phyloP scores from a whole-genome alignment of 2,113 vertebrate species.

The Aspiorhynchus laticeps region DNA sequence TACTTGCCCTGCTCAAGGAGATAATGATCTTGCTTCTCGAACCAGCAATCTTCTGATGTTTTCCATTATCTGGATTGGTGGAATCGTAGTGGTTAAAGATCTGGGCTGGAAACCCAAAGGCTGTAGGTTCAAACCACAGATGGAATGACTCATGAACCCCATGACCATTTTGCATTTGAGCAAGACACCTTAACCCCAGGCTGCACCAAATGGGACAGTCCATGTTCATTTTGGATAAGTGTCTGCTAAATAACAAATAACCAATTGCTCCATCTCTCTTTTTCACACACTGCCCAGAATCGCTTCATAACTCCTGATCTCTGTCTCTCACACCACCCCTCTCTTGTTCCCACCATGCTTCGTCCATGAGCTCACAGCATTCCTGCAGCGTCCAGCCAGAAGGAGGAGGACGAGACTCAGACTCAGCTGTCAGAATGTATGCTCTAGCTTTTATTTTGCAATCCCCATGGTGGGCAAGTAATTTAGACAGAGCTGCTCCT shows the following conservation, averaged over 20 bases:
- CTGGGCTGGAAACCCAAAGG: neutral
- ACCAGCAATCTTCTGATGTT: neutral
- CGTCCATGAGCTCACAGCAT: constrained; percentile 66
- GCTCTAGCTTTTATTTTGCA: constrained; percentile 60
- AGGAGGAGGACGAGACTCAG: constrained; percentile 14
- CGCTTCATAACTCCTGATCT: neutral
- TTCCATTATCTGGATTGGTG: neutral
- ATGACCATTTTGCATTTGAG: neutral
- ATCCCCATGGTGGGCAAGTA: constrained; percentile 49
- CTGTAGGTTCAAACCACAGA: neutral
- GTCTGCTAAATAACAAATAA: constrained; percentile 6
- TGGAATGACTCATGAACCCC: neutral
- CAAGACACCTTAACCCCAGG: neutral
- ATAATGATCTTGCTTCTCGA: neutral
- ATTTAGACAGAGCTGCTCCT: constrained; percentile 32
- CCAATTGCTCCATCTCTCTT: neutral
- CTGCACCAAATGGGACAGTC: neutral
- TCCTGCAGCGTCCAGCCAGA: constrained; percentile 50
- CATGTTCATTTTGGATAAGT: neutral
- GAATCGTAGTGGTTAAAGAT: neutral
- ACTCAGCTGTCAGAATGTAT: constrained; percentile 55
- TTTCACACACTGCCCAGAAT: constrained; percentile 14
- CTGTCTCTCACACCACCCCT: constrained; percentile 19
- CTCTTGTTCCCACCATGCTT: constrained; percentile 44
- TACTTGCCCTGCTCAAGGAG: neutral